These are phyloP conservation scores for Labrus mixtus DNA, from an alignment of 2,113 vertebrate species.

Conservation along the genomic window DNA sequence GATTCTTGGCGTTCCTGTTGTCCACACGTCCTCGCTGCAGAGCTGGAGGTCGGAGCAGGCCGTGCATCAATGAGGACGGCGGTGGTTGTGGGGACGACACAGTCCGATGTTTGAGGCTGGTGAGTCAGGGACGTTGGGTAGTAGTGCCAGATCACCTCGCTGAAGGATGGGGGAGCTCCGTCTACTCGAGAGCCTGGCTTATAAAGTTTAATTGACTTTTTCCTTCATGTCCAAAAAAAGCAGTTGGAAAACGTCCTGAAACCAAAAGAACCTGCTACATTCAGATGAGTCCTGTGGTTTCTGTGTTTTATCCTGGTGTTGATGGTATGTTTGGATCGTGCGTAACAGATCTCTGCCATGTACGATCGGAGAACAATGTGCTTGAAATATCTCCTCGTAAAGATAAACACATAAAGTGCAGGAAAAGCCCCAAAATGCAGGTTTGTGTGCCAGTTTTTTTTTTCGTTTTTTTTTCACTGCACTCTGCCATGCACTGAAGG, in stretches of 20 bases:
- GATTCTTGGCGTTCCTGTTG: no score
- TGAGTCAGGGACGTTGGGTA: no score
- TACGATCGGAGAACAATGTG: slow-evolving; percentile 11
- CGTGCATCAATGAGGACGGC: no score
- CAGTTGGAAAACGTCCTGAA: background rate
- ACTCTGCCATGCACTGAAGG: no score
- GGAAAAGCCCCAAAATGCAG: background rate
- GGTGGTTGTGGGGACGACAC: no score
- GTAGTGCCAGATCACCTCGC: no score
- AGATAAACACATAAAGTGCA: slow-evolving; percentile 3
- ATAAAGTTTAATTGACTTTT: background rate
- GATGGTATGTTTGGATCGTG: background rate
- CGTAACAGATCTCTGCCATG: no score
- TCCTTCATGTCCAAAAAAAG: background rate
- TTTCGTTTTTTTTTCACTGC: background rate
- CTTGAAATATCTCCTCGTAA: slow-evolving; percentile 6
- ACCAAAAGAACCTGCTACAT: background rate
- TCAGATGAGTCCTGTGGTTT: background rate
- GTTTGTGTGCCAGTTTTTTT: slow-evolving; percentile 11
- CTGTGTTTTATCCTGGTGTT: background rate
- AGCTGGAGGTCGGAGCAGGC: no score
- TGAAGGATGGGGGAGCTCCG: no score
- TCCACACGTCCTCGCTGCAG: no score
- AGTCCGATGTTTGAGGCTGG: no score
- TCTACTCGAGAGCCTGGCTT: no score